A percentile compares a stretch with the other conserved stretches of the same genome.
Conservation (phyloP, 2,113 vertebrate genomes). For the Micromys minutus region DNA sequence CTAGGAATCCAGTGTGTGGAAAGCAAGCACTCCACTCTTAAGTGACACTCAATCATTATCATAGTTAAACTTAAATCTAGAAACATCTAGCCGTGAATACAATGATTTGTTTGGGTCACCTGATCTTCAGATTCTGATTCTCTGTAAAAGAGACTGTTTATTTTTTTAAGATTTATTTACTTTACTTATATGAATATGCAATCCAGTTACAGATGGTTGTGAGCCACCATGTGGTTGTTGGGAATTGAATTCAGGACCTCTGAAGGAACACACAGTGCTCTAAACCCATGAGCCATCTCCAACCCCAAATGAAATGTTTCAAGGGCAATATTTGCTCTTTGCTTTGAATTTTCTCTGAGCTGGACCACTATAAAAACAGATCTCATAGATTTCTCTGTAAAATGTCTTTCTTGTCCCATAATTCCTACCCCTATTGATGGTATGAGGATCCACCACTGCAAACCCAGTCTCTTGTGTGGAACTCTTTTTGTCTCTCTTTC, state of each 20-base stretch:
- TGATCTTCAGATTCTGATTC: not conserved
- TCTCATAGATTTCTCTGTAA: slow-evolving; percentile 42
- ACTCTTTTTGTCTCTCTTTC: not conserved
- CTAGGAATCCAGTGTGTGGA: not conserved
- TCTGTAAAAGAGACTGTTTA: not conserved
- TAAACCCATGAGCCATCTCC: too few species aligned
- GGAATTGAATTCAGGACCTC: too few species aligned
- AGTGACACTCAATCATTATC: not conserved
- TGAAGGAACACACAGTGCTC: too few species aligned
- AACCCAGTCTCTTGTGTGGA: not conserved
- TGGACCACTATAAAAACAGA: not conserved
- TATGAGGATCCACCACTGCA: not conserved
- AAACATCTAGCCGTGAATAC: not conserved
- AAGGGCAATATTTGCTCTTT: not conserved
- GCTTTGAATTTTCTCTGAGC: slow-evolving; percentile 49
- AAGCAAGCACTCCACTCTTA: not conserved
- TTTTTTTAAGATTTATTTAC: too few species aligned
- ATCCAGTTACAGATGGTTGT: too few species aligned
- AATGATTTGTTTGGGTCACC: not conserved
- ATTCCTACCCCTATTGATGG: not conserved
- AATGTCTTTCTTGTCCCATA: not conserved
- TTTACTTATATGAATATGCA: too few species aligned
- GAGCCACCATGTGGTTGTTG: too few species aligned
- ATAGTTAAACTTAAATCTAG: not conserved
- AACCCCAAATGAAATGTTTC: not conserved